These are phyloP conservation scores for Ptiloglossa arizonensis DNA, from an alignment of 1,140 invertebrate species.

Conservation along the genomic window DNA sequence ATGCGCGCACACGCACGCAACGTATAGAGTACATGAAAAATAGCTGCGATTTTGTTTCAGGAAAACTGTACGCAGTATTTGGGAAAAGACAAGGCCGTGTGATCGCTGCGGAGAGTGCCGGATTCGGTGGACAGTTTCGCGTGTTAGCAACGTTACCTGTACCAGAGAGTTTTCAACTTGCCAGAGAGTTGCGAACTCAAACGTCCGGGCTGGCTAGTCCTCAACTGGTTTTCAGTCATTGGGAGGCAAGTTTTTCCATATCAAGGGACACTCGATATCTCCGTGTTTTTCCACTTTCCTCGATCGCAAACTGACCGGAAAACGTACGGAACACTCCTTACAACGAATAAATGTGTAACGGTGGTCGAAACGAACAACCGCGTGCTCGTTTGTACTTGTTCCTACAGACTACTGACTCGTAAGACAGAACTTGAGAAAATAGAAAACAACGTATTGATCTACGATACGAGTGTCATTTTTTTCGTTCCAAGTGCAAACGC, in stretches of 20 bases:
- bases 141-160: slow-evolving; percentile 95
- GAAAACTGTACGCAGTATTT: slow-evolving; percentile 96
- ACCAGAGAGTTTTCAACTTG: slow-evolving; percentile 97
- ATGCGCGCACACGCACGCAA: background rate
- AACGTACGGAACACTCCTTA: no score
- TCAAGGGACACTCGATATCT: slow-evolving; percentile 7
- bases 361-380: no score
- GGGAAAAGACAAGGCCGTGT: slow-evolving; percentile 94
- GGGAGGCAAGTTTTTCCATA: slow-evolving; percentile 89
- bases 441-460: no score
- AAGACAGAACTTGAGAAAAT: no score
- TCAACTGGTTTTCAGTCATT: slow-evolving; percentile 98
- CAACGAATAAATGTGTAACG: no score
- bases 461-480: no score
- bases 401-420: no score
- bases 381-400: no score
- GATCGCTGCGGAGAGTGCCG: slow-evolving; percentile 93
- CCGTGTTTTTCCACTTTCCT: slow-evolving; percentile 32
- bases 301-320: background rate
- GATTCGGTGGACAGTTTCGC: slow-evolving; percentile 92
- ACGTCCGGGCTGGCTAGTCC: slow-evolving; percentile 98
- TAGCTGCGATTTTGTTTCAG: slow-evolving; percentile 77
- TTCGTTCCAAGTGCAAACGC: no score
- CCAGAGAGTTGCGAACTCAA: slow-evolving; percentile 94
- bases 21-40: background rate